Conservation (phyloP, 2,113 vertebrate species). For the Halcyon senegalensis region DNA sequence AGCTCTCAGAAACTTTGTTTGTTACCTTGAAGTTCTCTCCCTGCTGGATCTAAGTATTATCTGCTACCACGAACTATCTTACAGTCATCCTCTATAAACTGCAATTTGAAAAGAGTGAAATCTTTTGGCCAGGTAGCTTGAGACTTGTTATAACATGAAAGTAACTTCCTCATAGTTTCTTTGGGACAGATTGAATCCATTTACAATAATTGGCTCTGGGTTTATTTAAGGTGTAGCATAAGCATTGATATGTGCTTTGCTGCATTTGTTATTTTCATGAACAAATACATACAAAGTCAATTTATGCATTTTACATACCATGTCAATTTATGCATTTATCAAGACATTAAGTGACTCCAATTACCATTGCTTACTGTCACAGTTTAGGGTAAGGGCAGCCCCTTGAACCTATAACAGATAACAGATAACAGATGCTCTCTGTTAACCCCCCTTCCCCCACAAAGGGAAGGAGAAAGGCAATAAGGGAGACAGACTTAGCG, state of each 20-base stretch:
- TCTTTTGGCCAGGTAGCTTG: neutral
- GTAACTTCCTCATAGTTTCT: neutral
- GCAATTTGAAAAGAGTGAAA: neutral
- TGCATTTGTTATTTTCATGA: neutral
- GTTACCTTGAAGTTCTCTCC: neutral
- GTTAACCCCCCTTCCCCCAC: no score
- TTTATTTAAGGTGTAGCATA: neutral
- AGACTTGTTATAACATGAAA: neutral
- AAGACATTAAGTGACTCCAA: neutral
- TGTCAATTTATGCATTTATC: neutral
- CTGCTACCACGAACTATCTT: neutral
- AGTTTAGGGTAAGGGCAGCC: no score
- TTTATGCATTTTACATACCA: neutral
- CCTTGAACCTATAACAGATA: no score
- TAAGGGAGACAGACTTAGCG: no score
- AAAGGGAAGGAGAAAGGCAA: no score
- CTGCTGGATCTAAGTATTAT: neutral
- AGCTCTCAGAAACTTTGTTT: neutral
- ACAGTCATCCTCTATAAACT: neutral
- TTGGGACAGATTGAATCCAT: neutral
- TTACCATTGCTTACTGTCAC: neutral
- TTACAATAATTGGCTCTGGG: neutral
- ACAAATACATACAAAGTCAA: neutral
- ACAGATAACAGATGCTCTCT: no score
- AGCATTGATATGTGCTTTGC: fast-evolving